A percentile compares a stretch with the other conserved stretches of the same genome.
Evolutionary conservation across 2,888 invertebrate species (phyloP).

Genomic region (Sympetrum striolatum): DNA sequence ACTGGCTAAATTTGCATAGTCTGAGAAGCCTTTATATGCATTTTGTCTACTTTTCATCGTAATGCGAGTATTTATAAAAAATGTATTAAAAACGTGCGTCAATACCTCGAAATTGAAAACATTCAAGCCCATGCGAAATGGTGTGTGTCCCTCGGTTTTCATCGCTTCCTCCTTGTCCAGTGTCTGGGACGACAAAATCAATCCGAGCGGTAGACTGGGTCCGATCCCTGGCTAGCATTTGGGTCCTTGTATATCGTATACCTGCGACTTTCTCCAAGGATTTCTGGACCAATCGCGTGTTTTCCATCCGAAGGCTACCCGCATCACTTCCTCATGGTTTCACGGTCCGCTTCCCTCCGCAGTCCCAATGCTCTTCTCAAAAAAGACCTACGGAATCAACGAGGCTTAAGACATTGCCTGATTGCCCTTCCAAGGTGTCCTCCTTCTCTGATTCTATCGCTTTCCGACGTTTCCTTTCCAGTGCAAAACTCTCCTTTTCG

Average conservation of each 20-base stretch:
- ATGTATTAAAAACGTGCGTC: too few relatives aligned
- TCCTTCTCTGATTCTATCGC: not conserved
- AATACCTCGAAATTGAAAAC: not conserved
- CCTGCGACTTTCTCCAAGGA: not conserved
- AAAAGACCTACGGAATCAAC: not conserved
- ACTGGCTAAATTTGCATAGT: too few relatives aligned
- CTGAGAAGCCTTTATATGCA: too few relatives aligned
- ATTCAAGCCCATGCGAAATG: not conserved
- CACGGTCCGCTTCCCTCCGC: not conserved
- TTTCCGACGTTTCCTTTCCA: not conserved
- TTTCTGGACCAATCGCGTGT: not conserved
- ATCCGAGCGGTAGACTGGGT: not conserved
- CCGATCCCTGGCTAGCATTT: not conserved
- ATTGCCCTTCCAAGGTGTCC: not conserved
- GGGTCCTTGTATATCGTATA: not conserved
- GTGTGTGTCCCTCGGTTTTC: not conserved
- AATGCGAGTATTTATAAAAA: too few relatives aligned
- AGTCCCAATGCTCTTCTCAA: not conserved
- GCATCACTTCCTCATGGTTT: not conserved
- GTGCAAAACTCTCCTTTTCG: not conserved
- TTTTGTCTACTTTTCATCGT: too few relatives aligned
- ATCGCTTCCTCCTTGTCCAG: not conserved
- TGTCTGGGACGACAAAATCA: not conserved
- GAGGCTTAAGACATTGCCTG: conserved; percentile 1
- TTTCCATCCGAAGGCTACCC: not conserved